Conservation (phyloP, 2,797 vertebrate genomes). For the Sebastes nivosus region DNA sequence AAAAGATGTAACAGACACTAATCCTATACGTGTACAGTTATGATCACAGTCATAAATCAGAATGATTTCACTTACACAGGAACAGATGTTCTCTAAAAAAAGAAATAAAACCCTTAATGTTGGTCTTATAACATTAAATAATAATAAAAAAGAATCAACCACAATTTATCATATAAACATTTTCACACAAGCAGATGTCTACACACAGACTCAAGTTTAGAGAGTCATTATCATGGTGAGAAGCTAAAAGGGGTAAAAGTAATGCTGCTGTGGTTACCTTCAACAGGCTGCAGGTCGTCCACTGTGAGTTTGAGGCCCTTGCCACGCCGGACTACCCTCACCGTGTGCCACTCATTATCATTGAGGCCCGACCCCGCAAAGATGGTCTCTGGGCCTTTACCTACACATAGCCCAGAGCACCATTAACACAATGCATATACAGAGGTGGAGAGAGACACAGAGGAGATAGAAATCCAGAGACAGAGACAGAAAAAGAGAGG, state of each 20-base stretch:
- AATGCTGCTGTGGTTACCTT: conserved; percentile 85
- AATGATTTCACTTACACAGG: conserved; percentile 30
- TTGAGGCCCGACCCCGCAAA: conserved; percentile 99
- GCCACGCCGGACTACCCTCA: conserved; percentile 96
- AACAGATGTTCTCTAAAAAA: conserved; percentile 42
- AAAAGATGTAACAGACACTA: background rate
- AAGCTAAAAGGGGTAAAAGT: background rate
- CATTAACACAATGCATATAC: conserved; percentile 72
- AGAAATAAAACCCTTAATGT: conserved; percentile 30
- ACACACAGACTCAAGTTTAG: background rate
- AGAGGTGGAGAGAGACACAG: conserved; percentile 31
- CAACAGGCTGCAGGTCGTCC: conserved; percentile 96
- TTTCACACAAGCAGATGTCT: background rate
- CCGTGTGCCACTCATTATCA: conserved; percentile 99
- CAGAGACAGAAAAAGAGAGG: conserved; percentile 35
- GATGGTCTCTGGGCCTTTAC: conserved; percentile 99
- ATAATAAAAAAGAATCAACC: background rate
- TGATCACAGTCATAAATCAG: background rate
- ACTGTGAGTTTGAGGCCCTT: conserved; percentile 96
- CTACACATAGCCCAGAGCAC: conserved; percentile 87
- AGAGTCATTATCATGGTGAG: background rate
- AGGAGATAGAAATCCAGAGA: conserved; percentile 39
- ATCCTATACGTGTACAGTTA: background rate
- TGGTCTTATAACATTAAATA: conserved; percentile 2
- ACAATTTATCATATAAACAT: background rate